phyloP scores from a whole-genome alignment of 2,888 invertebrate genomes.

The Oscheius sp. region DNA sequence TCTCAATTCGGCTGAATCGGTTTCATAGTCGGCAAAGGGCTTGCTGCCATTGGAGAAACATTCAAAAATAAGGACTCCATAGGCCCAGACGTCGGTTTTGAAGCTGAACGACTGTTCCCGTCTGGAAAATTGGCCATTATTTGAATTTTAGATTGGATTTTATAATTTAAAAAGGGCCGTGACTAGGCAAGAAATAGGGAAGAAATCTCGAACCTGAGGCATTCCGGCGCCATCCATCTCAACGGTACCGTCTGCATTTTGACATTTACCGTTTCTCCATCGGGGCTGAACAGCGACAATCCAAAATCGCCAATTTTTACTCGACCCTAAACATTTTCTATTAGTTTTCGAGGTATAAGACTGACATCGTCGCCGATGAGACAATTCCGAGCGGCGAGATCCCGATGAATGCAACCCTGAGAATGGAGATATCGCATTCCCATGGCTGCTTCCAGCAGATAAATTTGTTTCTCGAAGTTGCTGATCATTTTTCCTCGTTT shows the following conservation, averaged over 20 bases:
- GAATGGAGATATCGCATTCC: slow-evolving; percentile 87
- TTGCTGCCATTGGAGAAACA: slow-evolving; percentile 45
- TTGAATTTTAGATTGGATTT: too few species aligned
- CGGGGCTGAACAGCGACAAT: slow-evolving; percentile 38
- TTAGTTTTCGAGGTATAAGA: too few species aligned
- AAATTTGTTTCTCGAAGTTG: slow-evolving; percentile 9
- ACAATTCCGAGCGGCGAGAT: slow-evolving; percentile 87
- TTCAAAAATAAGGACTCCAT: slow-evolving; percentile 59
- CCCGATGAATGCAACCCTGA: slow-evolving; percentile 86
- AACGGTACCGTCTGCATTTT: slow-evolving; percentile 11
- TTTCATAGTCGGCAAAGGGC: slow-evolving; percentile 4
- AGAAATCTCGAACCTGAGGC: too few species aligned
- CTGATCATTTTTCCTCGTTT: slow-evolving; percentile 46
- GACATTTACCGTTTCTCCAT: slow-evolving; percentile 3
- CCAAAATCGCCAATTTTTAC: slow-evolving; percentile 58
- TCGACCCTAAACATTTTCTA: slow-evolving; percentile 14
- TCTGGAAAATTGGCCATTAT: slow-evolving; percentile 46
- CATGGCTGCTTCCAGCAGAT: slow-evolving; percentile 77
- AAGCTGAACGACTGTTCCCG: slow-evolving; percentile 50
- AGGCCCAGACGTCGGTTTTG: slow-evolving; percentile 64
- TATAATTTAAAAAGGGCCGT: too few species aligned
- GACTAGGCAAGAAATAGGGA: too few species aligned
- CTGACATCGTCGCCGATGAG: slow-evolving; percentile 74
- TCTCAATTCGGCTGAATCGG: neutral
- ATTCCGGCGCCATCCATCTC: slow-evolving; percentile 64